These are phyloP conservation scores for Eupithecia tripunctaria DNA, from an alignment of 2,888 invertebrate genomes.

Conservation along the genomic window DNA sequence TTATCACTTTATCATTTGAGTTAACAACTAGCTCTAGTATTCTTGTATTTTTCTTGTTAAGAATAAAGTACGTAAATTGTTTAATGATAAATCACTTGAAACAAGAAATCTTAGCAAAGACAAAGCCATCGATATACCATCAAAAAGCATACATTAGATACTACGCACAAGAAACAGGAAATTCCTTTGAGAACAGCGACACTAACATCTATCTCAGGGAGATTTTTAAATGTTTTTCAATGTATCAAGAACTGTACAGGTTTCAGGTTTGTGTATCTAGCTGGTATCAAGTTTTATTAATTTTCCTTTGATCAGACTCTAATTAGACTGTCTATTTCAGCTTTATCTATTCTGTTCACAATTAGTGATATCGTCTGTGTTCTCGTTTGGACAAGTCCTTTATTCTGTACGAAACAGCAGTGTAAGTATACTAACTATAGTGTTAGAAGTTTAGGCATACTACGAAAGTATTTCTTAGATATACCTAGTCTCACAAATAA, in stretches of 20 bases:
- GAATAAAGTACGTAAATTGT: neutral
- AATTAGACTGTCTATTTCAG: neutral
- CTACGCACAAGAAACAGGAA: constrained; percentile 45
- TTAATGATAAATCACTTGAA: constrained; percentile 5
- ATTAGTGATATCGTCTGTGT: neutral
- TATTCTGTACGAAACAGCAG: neutral
- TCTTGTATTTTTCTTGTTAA: constrained; percentile 2
- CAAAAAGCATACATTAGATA: neutral
- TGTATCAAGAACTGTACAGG: constrained; percentile 52
- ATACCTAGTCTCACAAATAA: too few relatives aligned
- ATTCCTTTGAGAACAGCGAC: constrained; percentile 53
- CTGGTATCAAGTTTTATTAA: neutral
- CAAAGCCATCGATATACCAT: neutral
- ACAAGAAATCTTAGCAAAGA: neutral
- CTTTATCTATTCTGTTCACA: neutral
- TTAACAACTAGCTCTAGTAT: neutral
- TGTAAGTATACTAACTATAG: neutral
- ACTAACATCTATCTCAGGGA: constrained; percentile 55
- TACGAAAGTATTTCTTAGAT: too few relatives aligned
- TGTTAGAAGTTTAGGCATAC: too few relatives aligned
- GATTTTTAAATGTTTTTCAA: constrained; percentile 53
- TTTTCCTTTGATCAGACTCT: neutral
- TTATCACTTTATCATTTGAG: neutral
- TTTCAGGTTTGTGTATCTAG: constrained; percentile 53
- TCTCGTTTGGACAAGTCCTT: neutral